These are phyloP conservation scores for Stegodyphus dumicola DNA, from an alignment of 1,140 invertebrate species.

Conservation along the genomic window DNA sequence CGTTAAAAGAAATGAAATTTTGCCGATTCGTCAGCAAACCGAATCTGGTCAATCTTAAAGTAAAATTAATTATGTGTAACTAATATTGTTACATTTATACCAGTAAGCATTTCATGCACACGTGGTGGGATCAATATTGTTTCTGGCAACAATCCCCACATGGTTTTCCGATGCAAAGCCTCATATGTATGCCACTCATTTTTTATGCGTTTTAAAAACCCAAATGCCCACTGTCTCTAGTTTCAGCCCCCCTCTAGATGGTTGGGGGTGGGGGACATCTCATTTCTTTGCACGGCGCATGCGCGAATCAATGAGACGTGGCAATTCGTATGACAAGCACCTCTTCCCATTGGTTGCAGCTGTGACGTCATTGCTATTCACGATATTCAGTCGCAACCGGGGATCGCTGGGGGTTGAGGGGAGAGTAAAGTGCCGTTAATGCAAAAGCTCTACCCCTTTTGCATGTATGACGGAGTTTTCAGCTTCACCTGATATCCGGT, in stretches of 20 bases:
- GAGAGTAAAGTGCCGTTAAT: constrained; percentile 36
- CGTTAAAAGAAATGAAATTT: no score
- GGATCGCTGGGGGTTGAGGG: background rate
- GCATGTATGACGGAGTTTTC: constrained; percentile 52
- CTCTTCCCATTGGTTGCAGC: constrained; percentile 53
- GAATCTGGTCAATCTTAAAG: no score
- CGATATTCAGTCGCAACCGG: constrained; percentile 53
- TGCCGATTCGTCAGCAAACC: no score
- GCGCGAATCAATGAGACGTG: constrained; percentile 60
- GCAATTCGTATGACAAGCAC: constrained; percentile 58
- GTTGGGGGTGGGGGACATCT: constrained; percentile 9
- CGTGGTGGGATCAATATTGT: no score
- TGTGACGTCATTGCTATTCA: constrained; percentile 61
- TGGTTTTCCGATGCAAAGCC: background rate
- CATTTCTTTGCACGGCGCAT: constrained; percentile 46
- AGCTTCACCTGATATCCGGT: constrained; percentile 42
- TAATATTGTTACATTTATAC: no score
- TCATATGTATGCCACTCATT: background rate
- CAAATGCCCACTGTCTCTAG: constrained; percentile 10
- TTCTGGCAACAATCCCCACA: no score
- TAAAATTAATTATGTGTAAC: no score
- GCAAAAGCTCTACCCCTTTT: constrained; percentile 33
- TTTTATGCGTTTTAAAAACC: constrained; percentile 34
- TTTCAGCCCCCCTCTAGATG: no score
- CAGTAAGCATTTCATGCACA: no score